Evolutionary conservation across 1,140 invertebrate species (phyloP).

Genomic region (Brachionus sp.): DNA sequence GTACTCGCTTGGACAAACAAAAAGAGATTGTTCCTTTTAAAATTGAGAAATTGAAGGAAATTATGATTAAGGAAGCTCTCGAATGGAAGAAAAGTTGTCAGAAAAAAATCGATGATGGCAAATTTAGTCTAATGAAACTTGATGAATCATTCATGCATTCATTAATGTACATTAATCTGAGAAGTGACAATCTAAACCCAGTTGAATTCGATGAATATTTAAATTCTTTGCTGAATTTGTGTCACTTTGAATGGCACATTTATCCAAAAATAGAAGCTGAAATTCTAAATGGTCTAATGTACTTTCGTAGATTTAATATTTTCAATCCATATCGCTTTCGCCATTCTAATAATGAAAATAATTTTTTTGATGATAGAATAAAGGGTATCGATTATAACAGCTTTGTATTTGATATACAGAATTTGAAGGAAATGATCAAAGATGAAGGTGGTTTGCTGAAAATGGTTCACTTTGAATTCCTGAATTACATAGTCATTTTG

Average conservation of each 20-base stretch:
- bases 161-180: neutral
- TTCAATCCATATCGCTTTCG: neutral
- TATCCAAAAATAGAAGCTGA: neutral
- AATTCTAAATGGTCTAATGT: neutral
- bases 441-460: neutral
- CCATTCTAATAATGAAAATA: neutral
- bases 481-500: neutral
- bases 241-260: neutral
- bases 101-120: neutral
- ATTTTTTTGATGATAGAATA: neutral
- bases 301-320: neutral
- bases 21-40: neutral
- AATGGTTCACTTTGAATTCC: neutral
- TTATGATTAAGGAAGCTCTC: neutral
- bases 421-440: neutral
- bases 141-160: neutral
- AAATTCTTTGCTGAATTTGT: neutral
- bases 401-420: neutral
- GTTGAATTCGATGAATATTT: neutral
- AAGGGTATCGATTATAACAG: neutral
- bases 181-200: neutral
- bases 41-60: neutral
- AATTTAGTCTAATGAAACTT: neutral
- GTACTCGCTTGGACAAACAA: neutral
- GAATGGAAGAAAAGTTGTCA: neutral